Evolutionary conservation across 2,113 vertebrate species (phyloP).

Genomic region (Chlorodrepanis virens): DNA sequence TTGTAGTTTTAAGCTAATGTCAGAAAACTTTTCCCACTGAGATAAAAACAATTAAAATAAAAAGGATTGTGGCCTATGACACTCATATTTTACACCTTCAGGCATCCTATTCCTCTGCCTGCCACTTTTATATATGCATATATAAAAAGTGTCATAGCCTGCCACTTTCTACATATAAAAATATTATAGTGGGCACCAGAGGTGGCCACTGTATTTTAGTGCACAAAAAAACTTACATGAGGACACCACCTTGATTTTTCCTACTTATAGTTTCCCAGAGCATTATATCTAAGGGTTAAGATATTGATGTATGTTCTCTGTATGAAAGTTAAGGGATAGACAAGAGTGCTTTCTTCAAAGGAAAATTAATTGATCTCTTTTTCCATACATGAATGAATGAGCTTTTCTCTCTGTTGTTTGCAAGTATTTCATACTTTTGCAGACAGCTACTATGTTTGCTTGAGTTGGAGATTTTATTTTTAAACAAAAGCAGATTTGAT

Average conservation of each 20-base stretch:
- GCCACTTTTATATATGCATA: conserved; percentile 28
- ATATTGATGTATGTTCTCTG: not conserved
- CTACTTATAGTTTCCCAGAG: not conserved
- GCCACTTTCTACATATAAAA: conserved; percentile 17
- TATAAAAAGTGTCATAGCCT: conserved; percentile 22
- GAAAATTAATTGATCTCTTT: not conserved
- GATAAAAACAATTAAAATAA: not conserved
- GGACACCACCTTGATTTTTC: not conserved
- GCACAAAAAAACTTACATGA: not conserved
- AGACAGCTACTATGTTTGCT: not conserved
- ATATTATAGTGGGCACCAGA: not conserved
- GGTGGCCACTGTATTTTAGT: not conserved
- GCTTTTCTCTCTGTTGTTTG: not conserved
- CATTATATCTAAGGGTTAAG: not conserved
- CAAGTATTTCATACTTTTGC: not conserved
- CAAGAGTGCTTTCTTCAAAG: not conserved
- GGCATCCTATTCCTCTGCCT: not conserved
- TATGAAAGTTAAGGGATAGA: not conserved
- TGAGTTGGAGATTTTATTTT: not conserved
- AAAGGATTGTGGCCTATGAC: not conserved
- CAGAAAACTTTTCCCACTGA: not conserved
- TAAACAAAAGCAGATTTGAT: not conserved
- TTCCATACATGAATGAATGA: not conserved
- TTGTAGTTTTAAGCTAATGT: not conserved
- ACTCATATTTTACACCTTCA: not conserved